Conservation (phyloP, 2,113 vertebrate species). For the Paraplagusia blochii region DNA sequence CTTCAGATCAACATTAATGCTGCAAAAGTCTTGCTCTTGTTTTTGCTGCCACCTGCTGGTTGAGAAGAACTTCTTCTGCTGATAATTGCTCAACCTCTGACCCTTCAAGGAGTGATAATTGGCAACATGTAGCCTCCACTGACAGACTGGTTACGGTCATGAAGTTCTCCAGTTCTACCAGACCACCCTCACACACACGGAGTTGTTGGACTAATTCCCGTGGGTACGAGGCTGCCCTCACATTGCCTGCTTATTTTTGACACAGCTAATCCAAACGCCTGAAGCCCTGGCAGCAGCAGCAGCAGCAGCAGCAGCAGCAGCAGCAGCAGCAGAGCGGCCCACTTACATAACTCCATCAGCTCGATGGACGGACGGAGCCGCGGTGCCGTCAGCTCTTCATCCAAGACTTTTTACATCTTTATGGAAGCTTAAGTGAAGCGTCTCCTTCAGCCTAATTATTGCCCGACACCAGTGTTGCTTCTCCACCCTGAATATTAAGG, state of each 20-base stretch:
- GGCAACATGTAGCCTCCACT: too few relatives aligned
- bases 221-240: background rate
- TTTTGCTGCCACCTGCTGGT: too few relatives aligned
- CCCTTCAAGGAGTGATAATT: too few relatives aligned
- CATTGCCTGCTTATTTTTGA: constrained; percentile 5
- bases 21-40: too few relatives aligned
- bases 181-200: background rate
- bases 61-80: too few relatives aligned
- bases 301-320: too few relatives aligned
- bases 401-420: background rate
- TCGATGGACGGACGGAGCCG: background rate
- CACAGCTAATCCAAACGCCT: constrained; percentile 14
- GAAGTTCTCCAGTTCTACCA: too few relatives aligned
- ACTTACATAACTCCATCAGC: constrained; percentile 1
- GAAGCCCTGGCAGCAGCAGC: background rate
- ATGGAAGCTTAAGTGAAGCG: background rate
- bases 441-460: constrained; percentile 13
- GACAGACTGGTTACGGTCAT: too few relatives aligned
- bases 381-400: too few relatives aligned
- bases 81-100: too few relatives aligned
- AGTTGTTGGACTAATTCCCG: background rate
- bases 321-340: constrained; percentile 2
- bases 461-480: constrained; percentile 10
- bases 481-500: constrained; percentile 14
- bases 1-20: too few relatives aligned